Evolutionary conservation across 2,113 vertebrate genomes (phyloP), one percentile per base, ranked within the genome.

Genomic region (Cinclus mexicanus): DNA sequence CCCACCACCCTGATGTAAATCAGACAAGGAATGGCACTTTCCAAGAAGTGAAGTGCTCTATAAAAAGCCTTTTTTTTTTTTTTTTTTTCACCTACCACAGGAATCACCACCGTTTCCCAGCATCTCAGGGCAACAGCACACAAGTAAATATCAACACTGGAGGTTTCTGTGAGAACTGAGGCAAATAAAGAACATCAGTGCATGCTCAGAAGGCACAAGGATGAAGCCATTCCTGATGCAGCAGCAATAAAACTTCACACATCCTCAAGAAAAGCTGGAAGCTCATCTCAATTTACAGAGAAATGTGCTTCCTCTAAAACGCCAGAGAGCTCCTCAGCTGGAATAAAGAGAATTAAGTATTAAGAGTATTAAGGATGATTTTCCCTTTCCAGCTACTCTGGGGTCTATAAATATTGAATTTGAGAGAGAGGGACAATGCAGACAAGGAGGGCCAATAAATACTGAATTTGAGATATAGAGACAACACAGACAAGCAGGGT

Each of bases 361-460:
- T 90, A 77, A 59, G 64, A 56, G 37, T 1, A 70, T 74, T 67
- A 81, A 61, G n/a, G 9, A 12, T 15, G 33, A 59, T 79, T 84
- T 78, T 53, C 17, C 37, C 72, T n/a, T 25, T 49, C 79, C 60
- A 75, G 8, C 25, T 59, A 29, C 78, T 23, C 10, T 21, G n/a
- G 44, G 28, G 14, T 44, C 37, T 2, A 1, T 50, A 80, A 57
- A 69, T 7, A 10, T 0, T 31, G 72, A 39, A 76, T 50, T 16
- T 61, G 33, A 35, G 50, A 25, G 4, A 1, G 0, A n/a, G 44
- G 60, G 78, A 14, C 1, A 2, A 5, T 0, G 2, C 0, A 75
- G 42, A 17, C 10, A 12, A 11, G 44, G 3, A 52, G 44, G 35
- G 35, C 35, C 35, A 37, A 37, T 37, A 37, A 50, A 50, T 50